phyloP scores from a whole-genome alignment of 2,113 vertebrate genomes.

The Poeciliopsis prolifica region DNA sequence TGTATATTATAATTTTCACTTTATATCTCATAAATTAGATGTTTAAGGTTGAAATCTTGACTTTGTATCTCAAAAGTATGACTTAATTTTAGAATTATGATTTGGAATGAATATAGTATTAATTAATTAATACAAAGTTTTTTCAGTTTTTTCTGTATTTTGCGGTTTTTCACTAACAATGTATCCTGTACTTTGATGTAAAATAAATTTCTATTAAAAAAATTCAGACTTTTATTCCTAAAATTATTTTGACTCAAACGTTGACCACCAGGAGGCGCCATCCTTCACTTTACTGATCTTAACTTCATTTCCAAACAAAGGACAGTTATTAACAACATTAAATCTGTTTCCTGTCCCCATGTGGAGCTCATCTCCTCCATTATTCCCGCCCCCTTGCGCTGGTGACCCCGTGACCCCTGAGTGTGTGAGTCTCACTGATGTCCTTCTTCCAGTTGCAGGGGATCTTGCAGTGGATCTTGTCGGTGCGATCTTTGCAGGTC shows the following conservation, averaged over 20 bases:
- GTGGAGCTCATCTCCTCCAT: neutral
- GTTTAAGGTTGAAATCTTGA: too few relatives aligned
- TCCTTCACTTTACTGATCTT: neutral
- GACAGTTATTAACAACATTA: neutral
- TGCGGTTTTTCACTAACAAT: too few relatives aligned
- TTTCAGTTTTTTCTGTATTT: too few relatives aligned
- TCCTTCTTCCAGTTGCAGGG: slow-evolving; percentile 99
- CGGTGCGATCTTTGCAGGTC: slow-evolving; percentile 84
- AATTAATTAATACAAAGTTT: too few relatives aligned
- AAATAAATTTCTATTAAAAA: too few relatives aligned
- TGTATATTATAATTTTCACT: too few relatives aligned
- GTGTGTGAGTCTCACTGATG: slow-evolving; percentile 82
- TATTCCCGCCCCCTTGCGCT: neutral
- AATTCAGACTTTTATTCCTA: too few relatives aligned
- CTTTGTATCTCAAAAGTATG: too few relatives aligned
- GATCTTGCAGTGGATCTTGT: slow-evolving; percentile 88
- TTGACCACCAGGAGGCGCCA: neutral
- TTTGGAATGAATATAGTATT: too few relatives aligned
- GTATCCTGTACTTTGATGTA: too few relatives aligned
- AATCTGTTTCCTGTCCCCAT: neutral
- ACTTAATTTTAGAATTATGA: too few relatives aligned
- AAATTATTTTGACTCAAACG: neutral
- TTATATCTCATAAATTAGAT: too few relatives aligned
- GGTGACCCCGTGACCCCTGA: neutral
- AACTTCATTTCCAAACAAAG: neutral